Evolutionary conservation across 92 coral and sea anemone species (phyloP).

Genomic region (Umimayanthus kanabou): DNA sequence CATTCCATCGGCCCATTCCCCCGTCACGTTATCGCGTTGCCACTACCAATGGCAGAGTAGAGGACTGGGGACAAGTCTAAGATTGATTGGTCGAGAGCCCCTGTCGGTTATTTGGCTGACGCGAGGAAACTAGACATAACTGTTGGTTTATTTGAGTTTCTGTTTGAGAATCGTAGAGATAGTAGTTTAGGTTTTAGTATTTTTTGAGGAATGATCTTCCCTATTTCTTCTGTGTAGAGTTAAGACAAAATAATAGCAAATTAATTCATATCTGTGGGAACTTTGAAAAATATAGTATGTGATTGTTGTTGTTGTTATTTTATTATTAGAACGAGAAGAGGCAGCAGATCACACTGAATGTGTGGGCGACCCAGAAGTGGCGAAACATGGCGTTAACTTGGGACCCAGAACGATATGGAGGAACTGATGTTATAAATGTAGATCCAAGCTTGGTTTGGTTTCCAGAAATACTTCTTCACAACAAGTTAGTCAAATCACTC

Average conservation of each 20-base stretch:
- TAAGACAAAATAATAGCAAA: too few species aligned
- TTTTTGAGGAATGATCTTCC: too few species aligned
- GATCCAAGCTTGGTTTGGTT: constrained; percentile 20
- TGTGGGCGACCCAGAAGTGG: constrained; percentile 39
- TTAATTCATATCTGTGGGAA: background rate
- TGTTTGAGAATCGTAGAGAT: too few species aligned
- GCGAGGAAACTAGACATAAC: too few species aligned
- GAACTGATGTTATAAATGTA: constrained; percentile 23
- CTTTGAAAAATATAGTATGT: background rate
- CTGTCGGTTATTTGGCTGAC: too few species aligned
- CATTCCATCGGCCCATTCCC: background rate
- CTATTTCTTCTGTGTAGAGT: too few species aligned
- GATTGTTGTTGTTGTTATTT: background rate
- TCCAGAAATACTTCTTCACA: constrained; percentile 42
- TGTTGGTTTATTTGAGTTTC: too few species aligned
- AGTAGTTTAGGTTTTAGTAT: too few species aligned
- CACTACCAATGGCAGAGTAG: background rate
- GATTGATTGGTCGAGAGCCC: too few species aligned
- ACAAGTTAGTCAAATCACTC: constrained; percentile 3
- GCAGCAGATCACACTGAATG: constrained; percentile 26
- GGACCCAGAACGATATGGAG: constrained; percentile 27
- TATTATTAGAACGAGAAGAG: constrained; percentile 16
- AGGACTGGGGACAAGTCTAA: background rate
- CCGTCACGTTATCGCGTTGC: background rate
- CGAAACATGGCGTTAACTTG: constrained; percentile 18